Evolutionary conservation across 2,888 invertebrate species (phyloP), one percentile per base, ranked within the genome.

Genomic region (Tineola bisselliella): DNA sequence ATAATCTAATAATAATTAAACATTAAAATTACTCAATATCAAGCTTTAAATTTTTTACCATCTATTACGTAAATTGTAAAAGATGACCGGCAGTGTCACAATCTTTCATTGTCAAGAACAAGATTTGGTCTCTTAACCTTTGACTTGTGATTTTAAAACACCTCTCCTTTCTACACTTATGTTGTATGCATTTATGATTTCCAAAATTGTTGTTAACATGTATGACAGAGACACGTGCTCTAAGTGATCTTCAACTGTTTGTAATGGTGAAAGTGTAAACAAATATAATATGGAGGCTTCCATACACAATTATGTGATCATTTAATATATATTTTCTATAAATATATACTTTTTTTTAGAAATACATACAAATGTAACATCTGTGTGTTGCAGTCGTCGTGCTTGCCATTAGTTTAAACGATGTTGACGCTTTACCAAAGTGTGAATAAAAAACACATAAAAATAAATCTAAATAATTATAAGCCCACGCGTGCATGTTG

Each of bases 261-360:
- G 65, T 62, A 44, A 64, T 62, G 19, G 83, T 69, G 84, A 84
- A 84, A 84, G 84, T 82, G 78, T 78, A 79, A 82, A 81, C 74
- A 80, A 67, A 70, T 65, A 70, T 68, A 61, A 62, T 61, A 61
- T 58, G 31, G 13, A n/a, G 33, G 5, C 56, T 56, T 56, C 12
- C 56, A 25, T 56, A 11, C 25, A 25, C 19, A 30, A 25, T 11
- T 18, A 3, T 38, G 10, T 10, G 10, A 6, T 38, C 38, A 10
- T 38, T 38, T 38, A 6, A 38, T 38, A 5, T 48, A 48, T 13
- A 8, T 48, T 8, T 15, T 48, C 13, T 48, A 48, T 8, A 12
- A 12, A 13, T 18, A 18, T 5, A 48, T 48, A 48, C 48, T 44
- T 44, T 44, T 2, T 25, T 25, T 25, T 25, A 25, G 6, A 25